Base-by-base conservation (phyloP, 2,888 invertebrate species). In the Zonitis immaculata region DNA sequence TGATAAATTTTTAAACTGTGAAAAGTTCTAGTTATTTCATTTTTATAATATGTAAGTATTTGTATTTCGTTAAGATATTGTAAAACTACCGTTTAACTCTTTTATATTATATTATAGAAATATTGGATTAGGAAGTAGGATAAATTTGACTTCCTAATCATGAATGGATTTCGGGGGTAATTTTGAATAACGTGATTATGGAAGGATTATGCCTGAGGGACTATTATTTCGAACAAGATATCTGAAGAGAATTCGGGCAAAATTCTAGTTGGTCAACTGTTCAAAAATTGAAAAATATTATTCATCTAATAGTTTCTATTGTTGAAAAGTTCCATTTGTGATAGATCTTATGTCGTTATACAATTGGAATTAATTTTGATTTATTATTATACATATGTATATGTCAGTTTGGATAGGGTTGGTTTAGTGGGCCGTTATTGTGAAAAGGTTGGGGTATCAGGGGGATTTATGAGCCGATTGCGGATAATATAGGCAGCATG, bases 401-500 rank as follows among this genome's bases (percentile, higher is more conserved):
- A 22, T 22, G 22, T 4, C 22, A 4, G 22, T 3, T 22, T 26
- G 18, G 18, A 39, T 35, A 16, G 16, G 14, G 47, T 16, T n/a
- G n/a, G n/a, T n/a, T n/a, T n/a, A n/a, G n/a, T n/a, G n/a, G n/a
- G n/a, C n/a, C n/a, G n/a, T n/a, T n/a, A n/a, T n/a, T n/a, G n/a
- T n/a, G n/a, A n/a, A n/a, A n/a, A n/a, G n/a, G n/a, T n/a, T n/a
- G n/a, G n/a, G n/a, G n/a, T n/a, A n/a, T n/a, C n/a, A n/a, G n/a
- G 27, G 9, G 44, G 44, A 52, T 52, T 52, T 52, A 52, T 52
- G n/a, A 47, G 8, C 4, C 39, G 52, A 52, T 44, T 52, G 39
- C 12, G 51, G 51, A 51, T 51, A 47, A 44, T 44, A 50, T 25
- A 16, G 39, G 39, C 39, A 30, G 51, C 46, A 49, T 51, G 51